These are phyloP conservation scores for Leucopternis melanops DNA, from an alignment of 2,113 vertebrate genomes.

Conservation along the genomic window DNA sequence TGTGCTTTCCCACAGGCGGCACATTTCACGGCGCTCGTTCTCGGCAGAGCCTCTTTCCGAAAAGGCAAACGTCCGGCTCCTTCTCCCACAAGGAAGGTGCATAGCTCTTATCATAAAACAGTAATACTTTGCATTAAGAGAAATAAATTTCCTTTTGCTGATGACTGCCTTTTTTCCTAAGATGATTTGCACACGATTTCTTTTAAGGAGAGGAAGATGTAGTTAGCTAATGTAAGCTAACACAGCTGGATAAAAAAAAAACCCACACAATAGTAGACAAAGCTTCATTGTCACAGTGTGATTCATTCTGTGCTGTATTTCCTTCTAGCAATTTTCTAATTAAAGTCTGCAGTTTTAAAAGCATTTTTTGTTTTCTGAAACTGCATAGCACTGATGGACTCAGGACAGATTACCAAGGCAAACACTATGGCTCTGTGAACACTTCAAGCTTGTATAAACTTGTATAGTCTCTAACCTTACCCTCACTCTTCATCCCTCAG, in stretches of 20 bases:
- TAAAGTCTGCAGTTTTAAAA: neutral
- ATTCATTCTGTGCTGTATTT: neutral
- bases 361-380: neutral
- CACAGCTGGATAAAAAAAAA: neutral
- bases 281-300: neutral
- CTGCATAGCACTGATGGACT: neutral
- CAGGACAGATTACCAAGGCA: neutral
- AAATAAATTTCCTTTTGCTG: neutral
- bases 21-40: too few species aligned
- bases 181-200: neutral
- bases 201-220: neutral
- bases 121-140: neutral
- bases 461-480: neutral
- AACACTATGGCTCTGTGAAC: neutral
- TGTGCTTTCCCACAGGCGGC: too few species aligned
- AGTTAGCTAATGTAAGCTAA: neutral
- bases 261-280: neutral
- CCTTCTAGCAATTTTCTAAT: neutral
- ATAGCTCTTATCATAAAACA: neutral
- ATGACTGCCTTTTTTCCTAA: neutral
- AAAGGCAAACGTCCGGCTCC: too few species aligned
- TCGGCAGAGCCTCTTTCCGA: too few species aligned
- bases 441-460: neutral
- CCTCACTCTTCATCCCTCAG: neutral
- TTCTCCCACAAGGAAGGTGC: too few species aligned